phyloP scores from a whole-genome alignment of 2,113 vertebrate genomes.

The Choloepus hoffmanni region DNA sequence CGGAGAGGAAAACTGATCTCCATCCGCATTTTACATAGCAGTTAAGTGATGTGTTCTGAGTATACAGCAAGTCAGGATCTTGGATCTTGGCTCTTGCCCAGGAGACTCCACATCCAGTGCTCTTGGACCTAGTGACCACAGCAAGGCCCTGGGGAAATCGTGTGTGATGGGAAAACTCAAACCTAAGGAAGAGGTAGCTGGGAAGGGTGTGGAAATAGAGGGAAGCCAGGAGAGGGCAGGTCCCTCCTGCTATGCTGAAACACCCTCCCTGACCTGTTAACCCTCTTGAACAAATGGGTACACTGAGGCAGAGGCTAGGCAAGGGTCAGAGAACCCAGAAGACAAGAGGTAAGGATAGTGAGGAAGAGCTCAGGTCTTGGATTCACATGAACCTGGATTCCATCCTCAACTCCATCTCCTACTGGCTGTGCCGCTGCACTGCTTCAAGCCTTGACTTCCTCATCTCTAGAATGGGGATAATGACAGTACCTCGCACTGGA shows the following conservation, averaged over 20 bases:
- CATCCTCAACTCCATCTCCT: background rate
- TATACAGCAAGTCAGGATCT: background rate
- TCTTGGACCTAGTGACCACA: background rate
- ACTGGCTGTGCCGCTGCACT: background rate
- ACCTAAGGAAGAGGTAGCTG: background rate
- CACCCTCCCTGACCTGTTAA: background rate
- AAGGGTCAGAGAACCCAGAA: background rate
- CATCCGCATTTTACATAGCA: background rate
- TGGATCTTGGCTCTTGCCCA: background rate
- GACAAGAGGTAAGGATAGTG: background rate
- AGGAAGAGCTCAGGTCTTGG: background rate
- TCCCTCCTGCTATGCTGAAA: background rate
- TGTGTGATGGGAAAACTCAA: background rate
- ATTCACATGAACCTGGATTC: background rate
- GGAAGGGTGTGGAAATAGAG: background rate
- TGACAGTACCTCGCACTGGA: fast-evolving
- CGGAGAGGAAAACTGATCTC: background rate
- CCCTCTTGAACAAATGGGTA: background rate
- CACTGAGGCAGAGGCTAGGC: background rate
- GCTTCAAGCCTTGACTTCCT: background rate
- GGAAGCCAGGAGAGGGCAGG: background rate
- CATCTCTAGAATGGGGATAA: background rate
- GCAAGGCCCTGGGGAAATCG: background rate
- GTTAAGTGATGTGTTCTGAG: background rate
- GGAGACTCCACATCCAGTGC: background rate